Evolutionary conservation across 1,140 invertebrate genomes (phyloP), one percentile per base, ranked within the genome.

Genomic region (Hyposmocoma kahamanoa): DNA sequence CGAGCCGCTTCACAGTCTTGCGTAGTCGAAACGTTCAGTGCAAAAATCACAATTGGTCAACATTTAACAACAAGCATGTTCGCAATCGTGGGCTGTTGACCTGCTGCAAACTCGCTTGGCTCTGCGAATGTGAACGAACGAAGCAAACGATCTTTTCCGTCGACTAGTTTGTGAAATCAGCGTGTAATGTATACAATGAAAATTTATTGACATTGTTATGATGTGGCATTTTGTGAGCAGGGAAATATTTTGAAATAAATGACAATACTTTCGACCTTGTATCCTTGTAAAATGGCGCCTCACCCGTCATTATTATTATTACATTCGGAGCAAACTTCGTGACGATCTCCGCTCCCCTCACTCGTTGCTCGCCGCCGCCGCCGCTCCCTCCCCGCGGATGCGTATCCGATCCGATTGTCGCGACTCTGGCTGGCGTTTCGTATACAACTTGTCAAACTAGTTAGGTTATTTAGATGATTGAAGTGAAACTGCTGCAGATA

Each of bases 231-330:
- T n/a, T 13, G 34, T 43, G 38, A 51, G 44, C 49, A 52, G 45
- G n/a, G 32, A 54, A 58, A 52, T 57, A 55, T 60, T 62, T 70
- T 61, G 59, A 74, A 61, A 68, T 59, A 56, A 72, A 68, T 39
- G 74, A 79, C 67, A 79, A 75, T 75, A 59, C 69, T 79, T 72
- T 67, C 68, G 73, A 73, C 79, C 79, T 84, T 84, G 77, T 80
- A 84, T 84, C 81, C 81, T 84, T 84, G 77, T 83, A 83, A 83
- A 84, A 83, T 84, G 81, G 81, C 81, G 81, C 79, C 77, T 80
- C 74, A 69, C 72, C 74, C 67, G 75, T 72, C 72, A 81, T 83
- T 81, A 81, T 80, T 84, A 84, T 80, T 84, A 84, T 78, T 82
- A 80, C 77, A 76, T 80, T 79, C 77, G 79, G 67, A 83, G 79